Evolutionary conservation across 2,113 vertebrate genomes (phyloP).

Genomic region (Reinhardtius hippoglossoides): DNA sequence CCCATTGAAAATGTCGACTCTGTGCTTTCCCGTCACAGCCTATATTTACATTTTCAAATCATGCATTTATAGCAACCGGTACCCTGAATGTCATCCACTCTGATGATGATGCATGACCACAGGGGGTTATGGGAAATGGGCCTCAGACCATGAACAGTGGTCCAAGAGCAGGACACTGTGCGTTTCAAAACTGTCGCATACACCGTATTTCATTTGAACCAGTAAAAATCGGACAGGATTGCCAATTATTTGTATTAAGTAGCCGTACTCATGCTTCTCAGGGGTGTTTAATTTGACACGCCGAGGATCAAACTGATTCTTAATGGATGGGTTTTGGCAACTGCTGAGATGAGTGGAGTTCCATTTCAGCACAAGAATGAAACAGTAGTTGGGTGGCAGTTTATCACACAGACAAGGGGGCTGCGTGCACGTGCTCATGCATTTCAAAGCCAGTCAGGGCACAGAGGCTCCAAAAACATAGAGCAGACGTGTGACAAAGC

Average conservation of each 20-base stretch:
- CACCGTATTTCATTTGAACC: background rate
- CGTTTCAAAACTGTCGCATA: slow-evolving; percentile 6
- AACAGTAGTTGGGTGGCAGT: slow-evolving; percentile 34
- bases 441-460: slow-evolving; percentile 31
- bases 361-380: slow-evolving; percentile 13
- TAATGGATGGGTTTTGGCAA: slow-evolving; percentile 48
- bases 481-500: background rate
- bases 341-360: slow-evolving; percentile 35
- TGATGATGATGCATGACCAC: slow-evolving; percentile 47
- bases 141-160: background rate
- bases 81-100: slow-evolving; percentile 38
- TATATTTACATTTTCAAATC: slow-evolving; percentile 21
- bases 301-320: background rate
- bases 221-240: slow-evolving; percentile 10
- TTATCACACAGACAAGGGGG: slow-evolving; percentile 16
- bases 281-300: slow-evolving; percentile 27
- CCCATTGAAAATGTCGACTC: slow-evolving; percentile 7
- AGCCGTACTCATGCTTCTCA: slow-evolving; percentile 14
- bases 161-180: slow-evolving; percentile 1
- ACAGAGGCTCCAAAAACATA: background rate
- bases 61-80: slow-evolving; percentile 49
- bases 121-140: slow-evolving; percentile 19
- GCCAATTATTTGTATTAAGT: slow-evolving; percentile 50
- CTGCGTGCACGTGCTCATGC: slow-evolving; percentile 24
- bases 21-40: slow-evolving; percentile 7